Conservation (phyloP, 2,797 vertebrate genomes). For the Apogon talboti region DNA sequence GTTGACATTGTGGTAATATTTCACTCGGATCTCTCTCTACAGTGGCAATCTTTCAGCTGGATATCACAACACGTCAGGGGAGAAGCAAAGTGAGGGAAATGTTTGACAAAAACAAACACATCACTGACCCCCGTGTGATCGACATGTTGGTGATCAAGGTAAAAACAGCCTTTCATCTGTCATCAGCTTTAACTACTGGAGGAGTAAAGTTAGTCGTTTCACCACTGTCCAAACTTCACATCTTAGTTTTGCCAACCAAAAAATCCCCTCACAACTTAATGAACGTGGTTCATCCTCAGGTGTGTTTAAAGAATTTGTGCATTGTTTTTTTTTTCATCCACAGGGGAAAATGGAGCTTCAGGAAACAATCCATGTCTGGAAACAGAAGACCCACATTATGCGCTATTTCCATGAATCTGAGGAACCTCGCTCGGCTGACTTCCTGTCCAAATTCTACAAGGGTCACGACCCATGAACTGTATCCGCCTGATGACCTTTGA, state of each 20-base stretch:
- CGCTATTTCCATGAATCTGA: conserved; percentile 91
- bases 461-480: conserved; percentile 90
- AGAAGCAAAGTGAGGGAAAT: conserved; percentile 91
- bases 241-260: not conserved
- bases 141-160: conserved; percentile 98
- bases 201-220: not conserved
- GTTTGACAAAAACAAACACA: conserved; percentile 90
- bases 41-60: conserved; percentile 91
- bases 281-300: not conserved
- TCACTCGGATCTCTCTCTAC: not conserved
- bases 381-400: conserved; percentile 95
- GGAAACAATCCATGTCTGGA: conserved; percentile 95
- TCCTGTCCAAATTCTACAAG: conserved; percentile 93
- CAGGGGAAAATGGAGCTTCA: conserved; percentile 97
- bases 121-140: conserved; percentile 90
- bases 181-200: not conserved
- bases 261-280: not conserved
- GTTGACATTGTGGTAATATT: not conserved
- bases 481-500: conserved; percentile 27
- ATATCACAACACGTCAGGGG: conserved; percentile 88
- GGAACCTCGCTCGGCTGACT: conserved; percentile 85
- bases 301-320: not conserved
- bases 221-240: not conserved
- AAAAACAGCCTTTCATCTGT: conserved; percentile 22
- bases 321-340: conserved; percentile 7